A percentile compares a stretch with the other conserved stretches of the same genome.
These are phyloP conservation scores for Tetranychus truncatus DNA, from an alignment of 2,888 invertebrate genomes.

Conservation along the genomic window DNA sequence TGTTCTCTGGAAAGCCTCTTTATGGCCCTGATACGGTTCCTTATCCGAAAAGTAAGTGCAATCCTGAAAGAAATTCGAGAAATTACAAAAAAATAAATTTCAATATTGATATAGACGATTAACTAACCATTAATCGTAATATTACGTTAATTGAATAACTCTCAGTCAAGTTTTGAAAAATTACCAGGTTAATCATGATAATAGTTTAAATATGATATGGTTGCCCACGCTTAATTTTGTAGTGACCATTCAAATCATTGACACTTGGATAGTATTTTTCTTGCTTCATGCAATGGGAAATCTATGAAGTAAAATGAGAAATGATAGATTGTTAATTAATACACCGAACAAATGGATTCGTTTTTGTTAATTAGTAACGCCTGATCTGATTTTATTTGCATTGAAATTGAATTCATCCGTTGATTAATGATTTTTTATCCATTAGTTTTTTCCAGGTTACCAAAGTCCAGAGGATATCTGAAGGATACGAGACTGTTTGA, in stretches of 20 bases:
- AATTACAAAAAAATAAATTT: not conserved
- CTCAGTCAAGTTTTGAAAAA: too few relatives aligned
- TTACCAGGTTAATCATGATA: too few relatives aligned
- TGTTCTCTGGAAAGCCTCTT: not conserved
- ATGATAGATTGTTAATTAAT: too few relatives aligned
- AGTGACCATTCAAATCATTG: too few relatives aligned
- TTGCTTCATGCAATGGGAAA: too few relatives aligned
- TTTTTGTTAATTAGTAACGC: not conserved
- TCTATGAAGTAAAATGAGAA: too few relatives aligned
- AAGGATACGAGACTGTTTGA: conserved; percentile 61
- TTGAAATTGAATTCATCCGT: not conserved
- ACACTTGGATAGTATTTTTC: too few relatives aligned
- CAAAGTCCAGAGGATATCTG: conserved; percentile 45
- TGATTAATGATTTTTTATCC: not conserved
- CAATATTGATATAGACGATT: not conserved
- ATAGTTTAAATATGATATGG: too few relatives aligned
- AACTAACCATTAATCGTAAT: too few relatives aligned
- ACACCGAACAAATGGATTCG: too few relatives aligned
- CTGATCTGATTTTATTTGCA: not conserved
- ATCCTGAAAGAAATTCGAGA: not conserved
- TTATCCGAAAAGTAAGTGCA: conserved; percentile 7
- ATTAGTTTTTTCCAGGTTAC: conserved; percentile 54
- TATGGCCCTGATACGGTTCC: not conserved
- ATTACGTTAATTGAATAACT: too few relatives aligned
- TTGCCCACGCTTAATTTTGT: too few relatives aligned